phyloP scores from a whole-genome alignment of 2,888 invertebrate genomes.

The Nomada ferruginata region DNA sequence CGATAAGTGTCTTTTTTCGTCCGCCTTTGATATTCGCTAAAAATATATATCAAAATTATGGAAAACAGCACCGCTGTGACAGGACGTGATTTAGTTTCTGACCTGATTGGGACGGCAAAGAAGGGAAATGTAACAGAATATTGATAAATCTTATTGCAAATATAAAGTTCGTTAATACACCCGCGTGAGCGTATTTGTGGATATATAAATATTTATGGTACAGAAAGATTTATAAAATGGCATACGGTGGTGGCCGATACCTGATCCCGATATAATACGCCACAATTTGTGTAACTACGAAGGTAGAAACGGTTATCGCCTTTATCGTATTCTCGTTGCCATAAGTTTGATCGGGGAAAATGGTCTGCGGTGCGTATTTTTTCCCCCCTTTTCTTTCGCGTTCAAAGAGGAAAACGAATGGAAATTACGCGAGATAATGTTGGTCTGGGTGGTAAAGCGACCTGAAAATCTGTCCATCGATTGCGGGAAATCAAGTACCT shows the following conservation, averaged over 20 bases:
- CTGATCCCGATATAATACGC: slow-evolving; percentile 16
- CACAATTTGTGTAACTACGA: slow-evolving; percentile 36
- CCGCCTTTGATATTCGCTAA: background rate
- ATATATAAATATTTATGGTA: slow-evolving; percentile 46
- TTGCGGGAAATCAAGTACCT: background rate
- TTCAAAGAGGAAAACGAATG: background rate
- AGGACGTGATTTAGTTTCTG: slow-evolving; percentile 23
- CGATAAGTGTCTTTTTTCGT: background rate
- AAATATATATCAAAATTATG: slow-evolving; percentile 15
- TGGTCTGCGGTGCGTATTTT: background rate
- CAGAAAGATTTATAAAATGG: slow-evolving; percentile 42
- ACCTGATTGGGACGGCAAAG: slow-evolving; percentile 9
- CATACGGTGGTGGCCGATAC: slow-evolving; percentile 34
- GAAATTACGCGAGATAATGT: slow-evolving; percentile 6
- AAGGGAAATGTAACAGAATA: slow-evolving; percentile 1
- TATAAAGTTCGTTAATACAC: slow-evolving; percentile 29
- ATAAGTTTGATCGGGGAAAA: slow-evolving; percentile 7
- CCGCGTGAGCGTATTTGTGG: slow-evolving; percentile 4
- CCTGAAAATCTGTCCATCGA: background rate
- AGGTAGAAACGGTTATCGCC: slow-evolving; percentile 24
- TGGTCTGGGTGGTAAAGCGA: background rate
- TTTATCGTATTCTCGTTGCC: slow-evolving; percentile 19
- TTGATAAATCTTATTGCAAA: slow-evolving; percentile 24
- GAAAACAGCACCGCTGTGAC: background rate
- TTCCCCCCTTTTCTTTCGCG: background rate